A percentile compares a stretch with the other conserved stretches of the same genome.
Evolutionary conservation across 1,140 invertebrate species (phyloP).

Genomic region (Matsumurasca onukii): DNA sequence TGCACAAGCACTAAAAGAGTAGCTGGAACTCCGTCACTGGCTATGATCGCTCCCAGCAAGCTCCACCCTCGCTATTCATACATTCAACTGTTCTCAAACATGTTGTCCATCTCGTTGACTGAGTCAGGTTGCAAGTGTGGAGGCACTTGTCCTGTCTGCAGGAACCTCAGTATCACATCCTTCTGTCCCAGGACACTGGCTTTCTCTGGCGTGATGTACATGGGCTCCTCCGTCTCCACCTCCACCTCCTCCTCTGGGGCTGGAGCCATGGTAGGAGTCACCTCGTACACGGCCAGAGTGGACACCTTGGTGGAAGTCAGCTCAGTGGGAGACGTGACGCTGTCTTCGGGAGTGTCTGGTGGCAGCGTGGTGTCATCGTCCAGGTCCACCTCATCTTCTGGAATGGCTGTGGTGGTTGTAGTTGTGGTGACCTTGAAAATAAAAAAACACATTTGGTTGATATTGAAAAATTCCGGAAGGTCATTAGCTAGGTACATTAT

Average conservation of each 20-base stretch:
- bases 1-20: too few species aligned
- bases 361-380: background rate
- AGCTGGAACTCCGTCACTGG: too few species aligned
- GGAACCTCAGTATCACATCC: background rate
- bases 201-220: background rate
- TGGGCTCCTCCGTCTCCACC: constrained; percentile 23
- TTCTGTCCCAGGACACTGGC: constrained; percentile 4
- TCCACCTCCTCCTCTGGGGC: background rate
- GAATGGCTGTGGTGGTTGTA: background rate
- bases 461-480: too few species aligned
- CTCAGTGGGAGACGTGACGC: background rate
- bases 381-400: background rate
- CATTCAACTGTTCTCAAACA: too few species aligned
- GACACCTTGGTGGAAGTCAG: background rate
- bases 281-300: constrained; percentile 15
- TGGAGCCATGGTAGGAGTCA: background rate
- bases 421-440: too few species aligned
- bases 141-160: background rate
- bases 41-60: too few species aligned
- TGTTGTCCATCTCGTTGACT: background rate
- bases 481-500: too few species aligned
- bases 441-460: too few species aligned
- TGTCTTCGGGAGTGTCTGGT: background rate
- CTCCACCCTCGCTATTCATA: too few species aligned
- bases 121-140: background rate